These are phyloP conservation scores for Polypterus senegalus DNA, from an alignment of 2,113 vertebrate genomes.

Conservation along the genomic window DNA sequence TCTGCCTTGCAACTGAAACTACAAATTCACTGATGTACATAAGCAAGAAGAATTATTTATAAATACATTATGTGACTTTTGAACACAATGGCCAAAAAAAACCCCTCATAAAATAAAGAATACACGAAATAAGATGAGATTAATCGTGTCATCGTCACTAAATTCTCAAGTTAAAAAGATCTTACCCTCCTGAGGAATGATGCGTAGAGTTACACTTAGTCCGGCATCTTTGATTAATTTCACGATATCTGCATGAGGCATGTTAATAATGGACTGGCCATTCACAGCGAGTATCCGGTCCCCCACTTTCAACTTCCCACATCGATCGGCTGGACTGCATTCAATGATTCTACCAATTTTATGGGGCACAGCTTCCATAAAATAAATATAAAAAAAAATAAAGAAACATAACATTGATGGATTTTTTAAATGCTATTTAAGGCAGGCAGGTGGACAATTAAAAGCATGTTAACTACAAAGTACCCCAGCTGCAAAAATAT, in stretches of 20 bases:
- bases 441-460: not conserved
- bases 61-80: too few relatives aligned
- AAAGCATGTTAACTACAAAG: too few relatives aligned
- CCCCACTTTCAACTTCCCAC: conserved; percentile 88
- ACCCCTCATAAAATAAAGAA: not conserved
- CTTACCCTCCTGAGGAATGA: conserved; percentile 96
- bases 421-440: conserved; percentile 1
- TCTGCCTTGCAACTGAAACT: too few relatives aligned
- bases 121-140: not conserved
- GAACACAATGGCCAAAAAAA: too few relatives aligned
- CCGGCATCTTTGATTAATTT: conserved; percentile 98
- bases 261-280: conserved; percentile 87
- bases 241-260: conserved; percentile 95
- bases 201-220: conserved; percentile 86
- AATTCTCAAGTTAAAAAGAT: not conserved
- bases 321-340: conserved; percentile 91
- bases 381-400: conserved; percentile 20
- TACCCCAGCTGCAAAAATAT: too few relatives aligned
- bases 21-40: too few relatives aligned
- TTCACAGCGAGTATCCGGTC: conserved; percentile 97
- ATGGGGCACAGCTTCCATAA: conserved; percentile 74
- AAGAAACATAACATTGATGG: not conserved
- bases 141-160: not conserved
- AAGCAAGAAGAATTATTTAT: too few relatives aligned
- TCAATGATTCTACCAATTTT: conserved; percentile 97